Evolutionary conservation across 1,140 invertebrate species (phyloP), one percentile per base, ranked within the genome.

Genomic region (Dendroctonus valens): DNA sequence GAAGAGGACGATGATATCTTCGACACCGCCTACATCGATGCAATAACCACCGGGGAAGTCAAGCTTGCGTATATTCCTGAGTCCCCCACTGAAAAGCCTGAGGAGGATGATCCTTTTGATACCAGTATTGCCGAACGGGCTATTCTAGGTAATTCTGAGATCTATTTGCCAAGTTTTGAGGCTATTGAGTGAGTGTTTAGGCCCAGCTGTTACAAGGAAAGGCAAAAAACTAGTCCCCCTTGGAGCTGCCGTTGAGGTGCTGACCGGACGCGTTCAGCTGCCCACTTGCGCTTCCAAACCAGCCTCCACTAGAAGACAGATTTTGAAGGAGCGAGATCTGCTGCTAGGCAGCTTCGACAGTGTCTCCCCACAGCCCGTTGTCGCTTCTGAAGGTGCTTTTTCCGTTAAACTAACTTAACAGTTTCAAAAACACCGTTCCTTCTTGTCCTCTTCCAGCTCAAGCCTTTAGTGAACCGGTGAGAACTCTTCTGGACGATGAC

Each of bases 1-100:
- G 88, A 90, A 12, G 87, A 87, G 11, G 87, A 89, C 49, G 91
- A 92, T 79, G 90, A 93, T 72, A 90, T 94, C 58, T 94, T 95
- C 74, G 91, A 93, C 72, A 94, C 92, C 5, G 87, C 90, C 0
- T 95, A 92, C 70, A 85, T 94, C 9, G 92, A 94, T 75, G 89
- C 86, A 44, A 86, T 94, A 6, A 89, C 91, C 70, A 87, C 89
- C 57, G 92, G 91, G 65, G 91, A 94, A 75, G 85, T 94, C 8
- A 91, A 92, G 82, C 82, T 95, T 78, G 90, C 89, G 6, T 92
- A 93, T 70, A 91, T 95, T 58, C 91, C 93, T 5, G 78, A 79
- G 59, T 78, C 77, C 15, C 92, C 92, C 5, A 88, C 86, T 3
- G 85, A 90, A 65, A 83, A 85, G 52, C 74, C 84, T 53, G 87